phyloP scores from a whole-genome alignment of 2,113 vertebrate species.

The Vulpes lagopus region DNA sequence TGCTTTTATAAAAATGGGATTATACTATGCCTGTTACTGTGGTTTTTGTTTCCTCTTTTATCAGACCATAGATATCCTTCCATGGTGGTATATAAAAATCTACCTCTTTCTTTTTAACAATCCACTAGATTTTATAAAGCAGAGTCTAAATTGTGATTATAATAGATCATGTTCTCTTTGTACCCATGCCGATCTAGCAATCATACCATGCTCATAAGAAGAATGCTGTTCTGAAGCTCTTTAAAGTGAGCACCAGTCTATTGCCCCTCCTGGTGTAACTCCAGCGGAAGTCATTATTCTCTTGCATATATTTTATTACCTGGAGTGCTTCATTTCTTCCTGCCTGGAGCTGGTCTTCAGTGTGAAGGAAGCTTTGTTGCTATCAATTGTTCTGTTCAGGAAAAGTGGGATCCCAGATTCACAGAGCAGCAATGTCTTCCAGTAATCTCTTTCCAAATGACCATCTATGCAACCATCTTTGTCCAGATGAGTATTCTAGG shows the following conservation, averaged over 20 bases:
- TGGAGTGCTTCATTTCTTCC: constrained; percentile 25
- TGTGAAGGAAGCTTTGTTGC: background rate
- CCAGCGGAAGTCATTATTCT: constrained; percentile 38
- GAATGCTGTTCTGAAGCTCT: constrained; percentile 16
- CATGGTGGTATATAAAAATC: background rate
- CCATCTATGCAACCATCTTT: background rate
- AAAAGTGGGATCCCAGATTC: background rate
- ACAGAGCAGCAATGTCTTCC: background rate
- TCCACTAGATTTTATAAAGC: background rate
- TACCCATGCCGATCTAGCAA: background rate
- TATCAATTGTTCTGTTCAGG: background rate
- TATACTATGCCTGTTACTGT: background rate
- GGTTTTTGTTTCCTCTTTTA: background rate
- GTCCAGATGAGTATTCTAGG: background rate
- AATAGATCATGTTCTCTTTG: background rate
- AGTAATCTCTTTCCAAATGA: background rate
- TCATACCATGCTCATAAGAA: background rate
- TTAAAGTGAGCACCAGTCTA: background rate
- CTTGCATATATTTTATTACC: constrained; percentile 48
- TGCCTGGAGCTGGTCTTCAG: constrained; percentile 31
- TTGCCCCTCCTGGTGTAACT: background rate
- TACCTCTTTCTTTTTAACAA: background rate
- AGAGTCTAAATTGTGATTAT: background rate
- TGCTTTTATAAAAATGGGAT: constrained; percentile 32
- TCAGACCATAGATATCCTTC: background rate